A percentile compares a stretch with the other conserved stretches of the same genome.
Evolutionary conservation across 2,888 invertebrate genomes (phyloP).

Genomic region (Drosophila subsilvestris): DNA sequence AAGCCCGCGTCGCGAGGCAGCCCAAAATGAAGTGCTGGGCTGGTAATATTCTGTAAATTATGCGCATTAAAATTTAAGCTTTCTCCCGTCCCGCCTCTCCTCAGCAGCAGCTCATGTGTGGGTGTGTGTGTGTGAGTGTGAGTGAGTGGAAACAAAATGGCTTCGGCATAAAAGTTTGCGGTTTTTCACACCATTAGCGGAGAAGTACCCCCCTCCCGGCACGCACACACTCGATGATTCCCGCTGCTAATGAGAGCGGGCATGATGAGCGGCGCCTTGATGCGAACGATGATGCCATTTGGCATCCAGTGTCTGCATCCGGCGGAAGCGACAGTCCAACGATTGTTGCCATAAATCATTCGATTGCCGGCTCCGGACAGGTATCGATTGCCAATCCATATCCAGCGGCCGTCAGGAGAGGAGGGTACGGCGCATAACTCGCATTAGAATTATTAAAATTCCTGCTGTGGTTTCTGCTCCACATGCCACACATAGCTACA

Average conservation of each 20-base stretch:
- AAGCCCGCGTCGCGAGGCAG: slow-evolving; percentile 24
- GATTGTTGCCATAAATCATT: slow-evolving; percentile 65
- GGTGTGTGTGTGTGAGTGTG: neutral
- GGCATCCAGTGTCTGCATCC: slow-evolving; percentile 28
- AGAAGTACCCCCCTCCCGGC: neutral
- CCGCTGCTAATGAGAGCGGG: slow-evolving; percentile 34
- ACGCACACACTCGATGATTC: slow-evolving; percentile 1
- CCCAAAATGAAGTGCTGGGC: slow-evolving; percentile 69
- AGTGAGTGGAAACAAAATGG: neutral
- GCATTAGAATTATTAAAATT: slow-evolving; percentile 78
- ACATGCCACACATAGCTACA: slow-evolving; percentile 25
- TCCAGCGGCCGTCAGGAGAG: slow-evolving; percentile 3
- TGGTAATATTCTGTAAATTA: slow-evolving; percentile 72
- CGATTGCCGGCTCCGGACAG: slow-evolving; percentile 43
- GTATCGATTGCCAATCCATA: slow-evolving; percentile 54
- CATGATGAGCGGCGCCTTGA: slow-evolving; percentile 7
- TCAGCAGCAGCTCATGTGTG: slow-evolving; percentile 22
- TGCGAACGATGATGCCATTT: slow-evolving; percentile 7
- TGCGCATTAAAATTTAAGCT: slow-evolving; percentile 69
- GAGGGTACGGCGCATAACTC: slow-evolving; percentile 43
- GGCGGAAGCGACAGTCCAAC: slow-evolving; percentile 31
- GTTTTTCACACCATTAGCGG: slow-evolving; percentile 58
- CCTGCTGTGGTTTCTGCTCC: slow-evolving; percentile 69
- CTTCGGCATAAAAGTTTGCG: slow-evolving; percentile 47
- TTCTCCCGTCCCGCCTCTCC: neutral